Evolutionary conservation across 1,140 invertebrate species (phyloP), one percentile per base, ranked within the genome.

Genomic region (Phymorhynchus buccinoides): DNA sequence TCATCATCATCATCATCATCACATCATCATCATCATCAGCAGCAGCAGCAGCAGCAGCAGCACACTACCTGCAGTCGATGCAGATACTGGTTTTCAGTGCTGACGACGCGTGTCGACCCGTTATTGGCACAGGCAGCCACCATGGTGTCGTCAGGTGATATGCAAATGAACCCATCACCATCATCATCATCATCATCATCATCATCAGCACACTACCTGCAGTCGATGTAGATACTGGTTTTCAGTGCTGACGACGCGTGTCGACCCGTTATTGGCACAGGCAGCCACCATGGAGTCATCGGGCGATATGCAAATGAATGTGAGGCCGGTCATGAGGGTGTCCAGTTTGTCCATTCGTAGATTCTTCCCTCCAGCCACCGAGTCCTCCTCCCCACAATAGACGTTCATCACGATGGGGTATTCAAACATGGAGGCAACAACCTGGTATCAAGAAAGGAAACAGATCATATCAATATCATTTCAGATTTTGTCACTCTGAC

Each of bases 361-460:
- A 42, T 77, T 62, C 27, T 18, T 44, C 9, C 84, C 80, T 2
- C 62, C 37, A 14, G 52, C 44, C 22, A 42, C 16, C 32, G 35
- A 30, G 22, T 71, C 86, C 14, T 80, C 73, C 3, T 86, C 82
- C n/a, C 77, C 37, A 22, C 71, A 71, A 16, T 48, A 62, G 18
- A 89, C 48, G 75, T 86, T 73, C 27, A 89, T 62, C 27, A 89
- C 68, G 16, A 91, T 62, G 1, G 90, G 90, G 83, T 87, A 90
- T 22, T 91, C 90, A 86, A 91, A 91, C 77, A 90, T 87, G 27
- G 86, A 87, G 27, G 88, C 83, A 7, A 89, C 86, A 30, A 91
- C 42, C 90, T 91, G 87, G 18, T 87, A 84, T 30, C 73, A 0
- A 37, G 80, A 41, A 32, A 42, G 3, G 80, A 52, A 12, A 52